Percentiles rank a stretch among this genome's conserved stretches.
Conservation (phyloP, 2,113 vertebrate genomes). For the Tamias sibiricus region DNA sequence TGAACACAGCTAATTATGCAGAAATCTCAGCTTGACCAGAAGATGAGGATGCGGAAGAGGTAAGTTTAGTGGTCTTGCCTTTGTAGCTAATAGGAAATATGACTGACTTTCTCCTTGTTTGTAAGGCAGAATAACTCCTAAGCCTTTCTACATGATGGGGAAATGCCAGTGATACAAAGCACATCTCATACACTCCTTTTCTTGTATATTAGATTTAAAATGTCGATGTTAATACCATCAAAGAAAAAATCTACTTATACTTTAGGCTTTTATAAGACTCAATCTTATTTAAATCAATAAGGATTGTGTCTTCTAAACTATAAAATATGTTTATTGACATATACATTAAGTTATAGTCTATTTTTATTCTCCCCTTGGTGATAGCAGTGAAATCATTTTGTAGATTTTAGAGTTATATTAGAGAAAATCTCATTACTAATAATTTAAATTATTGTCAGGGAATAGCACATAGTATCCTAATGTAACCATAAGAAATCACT, state of each 20-base stretch:
- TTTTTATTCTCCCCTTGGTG: not conserved
- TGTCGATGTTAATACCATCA: not conserved
- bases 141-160: not conserved
- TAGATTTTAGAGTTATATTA: not conserved
- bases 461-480: not conserved
- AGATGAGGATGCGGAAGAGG: not conserved
- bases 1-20: not conserved
- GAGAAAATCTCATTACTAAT: not conserved
- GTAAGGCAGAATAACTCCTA: not conserved
- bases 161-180: not conserved
- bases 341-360: not conserved
- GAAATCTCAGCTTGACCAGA: not conserved
- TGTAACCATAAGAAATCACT: not conserved
- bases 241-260: not conserved
- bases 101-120: not conserved
- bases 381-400: not conserved
- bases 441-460: not conserved
- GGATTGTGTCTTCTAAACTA: not conserved
- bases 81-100: not conserved
- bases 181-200: not conserved
- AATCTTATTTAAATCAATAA: not conserved
- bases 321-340: not conserved
- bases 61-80: not conserved
- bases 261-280: not conserved
- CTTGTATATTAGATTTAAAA: not conserved